Base-by-base conservation (phyloP, 1,140 invertebrate genomes). In the Anoplolepis gracilipes region DNA sequence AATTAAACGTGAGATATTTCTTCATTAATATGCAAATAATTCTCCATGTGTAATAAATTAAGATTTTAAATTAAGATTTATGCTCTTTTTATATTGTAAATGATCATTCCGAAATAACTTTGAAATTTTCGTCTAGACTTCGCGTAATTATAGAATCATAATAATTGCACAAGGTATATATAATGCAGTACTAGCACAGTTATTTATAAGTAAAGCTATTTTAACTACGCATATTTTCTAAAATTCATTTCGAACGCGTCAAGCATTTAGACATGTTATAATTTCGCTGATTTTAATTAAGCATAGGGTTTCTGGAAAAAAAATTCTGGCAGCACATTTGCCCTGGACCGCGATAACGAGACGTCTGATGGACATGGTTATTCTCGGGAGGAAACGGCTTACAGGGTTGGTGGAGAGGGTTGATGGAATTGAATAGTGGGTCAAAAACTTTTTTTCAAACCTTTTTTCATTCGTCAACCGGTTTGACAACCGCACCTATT, bases 321-420 rank as follows among this genome's bases (percentile, higher is more conserved):
- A 30, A 85, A 86, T 67, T 79, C 59, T 36, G 59, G 87, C 84
- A 90, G 89, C 62, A 61, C 79, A 67, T 81, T 42, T 67, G 81
- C 78, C 79, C 88, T 49, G 87, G 89, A 86, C 84, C 72, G 87
- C 67, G 67, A 81, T 94, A 94, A 94, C 92, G 90, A 94, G 94
- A 94, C 94, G 90, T 94, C 94, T 94, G 93, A 94, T 84, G 85
- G 94, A 94, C 94, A 91, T 89, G 92, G 90, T 93, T 94, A 94
- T 94, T 93, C 92, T 93, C 92, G 49, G 77, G 92, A 93, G 90
- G 73, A 84, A 89, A 90, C 87, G 79, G 82, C 81, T 89, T 70
- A 72, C 39, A 61, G 62, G 65, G 42, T n/a, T 42, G 72, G 62
- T n/a, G 57, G 42, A 72, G 69, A 86, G 81, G 75, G 64, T 81